Conservation (phyloP, 2,113 vertebrate species). For the Planiliza haematocheilus region DNA sequence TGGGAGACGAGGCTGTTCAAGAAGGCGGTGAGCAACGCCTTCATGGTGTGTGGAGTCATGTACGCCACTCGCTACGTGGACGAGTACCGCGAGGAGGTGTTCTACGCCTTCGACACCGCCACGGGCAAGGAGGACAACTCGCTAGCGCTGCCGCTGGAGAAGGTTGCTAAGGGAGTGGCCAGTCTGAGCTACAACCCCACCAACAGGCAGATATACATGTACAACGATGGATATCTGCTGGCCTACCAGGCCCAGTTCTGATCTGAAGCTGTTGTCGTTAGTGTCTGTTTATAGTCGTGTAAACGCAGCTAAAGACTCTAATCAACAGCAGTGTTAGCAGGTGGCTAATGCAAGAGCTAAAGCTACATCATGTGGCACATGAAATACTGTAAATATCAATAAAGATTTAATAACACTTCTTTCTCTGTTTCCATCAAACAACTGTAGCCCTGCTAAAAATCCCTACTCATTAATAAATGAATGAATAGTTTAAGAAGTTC, state of each 20-base stretch:
- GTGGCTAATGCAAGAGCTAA: too few relatives aligned
- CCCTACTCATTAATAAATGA: too few relatives aligned
- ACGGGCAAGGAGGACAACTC: slow-evolving; percentile 80
- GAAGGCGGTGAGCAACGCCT: slow-evolving; percentile 87
- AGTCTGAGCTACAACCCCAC: slow-evolving; percentile 80
- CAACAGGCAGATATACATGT: slow-evolving; percentile 75
- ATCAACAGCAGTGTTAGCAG: too few relatives aligned
- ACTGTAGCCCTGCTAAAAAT: too few relatives aligned
- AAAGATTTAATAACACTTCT: too few relatives aligned
- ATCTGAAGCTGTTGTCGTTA: neutral
- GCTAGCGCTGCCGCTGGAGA: slow-evolving; percentile 72
- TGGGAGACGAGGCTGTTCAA: slow-evolving; percentile 88
- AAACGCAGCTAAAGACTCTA: too few relatives aligned
- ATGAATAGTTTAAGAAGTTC: too few relatives aligned
- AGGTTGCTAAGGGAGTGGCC: slow-evolving; percentile 70
- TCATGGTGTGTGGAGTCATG: slow-evolving; percentile 91
- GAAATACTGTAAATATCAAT: too few relatives aligned
- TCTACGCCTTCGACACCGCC: slow-evolving; percentile 90
- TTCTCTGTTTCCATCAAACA: too few relatives aligned
- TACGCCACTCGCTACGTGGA: slow-evolving; percentile 86
- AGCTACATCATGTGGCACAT: too few relatives aligned
- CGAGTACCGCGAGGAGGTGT: slow-evolving; percentile 86
- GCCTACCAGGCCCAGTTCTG: slow-evolving; percentile 71
- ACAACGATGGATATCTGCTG: slow-evolving; percentile 78
- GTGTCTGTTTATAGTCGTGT: neutral